Base-by-base conservation (phyloP, 64 coral and sea anemone genomes). In the Stylophora pistillata region DNA sequence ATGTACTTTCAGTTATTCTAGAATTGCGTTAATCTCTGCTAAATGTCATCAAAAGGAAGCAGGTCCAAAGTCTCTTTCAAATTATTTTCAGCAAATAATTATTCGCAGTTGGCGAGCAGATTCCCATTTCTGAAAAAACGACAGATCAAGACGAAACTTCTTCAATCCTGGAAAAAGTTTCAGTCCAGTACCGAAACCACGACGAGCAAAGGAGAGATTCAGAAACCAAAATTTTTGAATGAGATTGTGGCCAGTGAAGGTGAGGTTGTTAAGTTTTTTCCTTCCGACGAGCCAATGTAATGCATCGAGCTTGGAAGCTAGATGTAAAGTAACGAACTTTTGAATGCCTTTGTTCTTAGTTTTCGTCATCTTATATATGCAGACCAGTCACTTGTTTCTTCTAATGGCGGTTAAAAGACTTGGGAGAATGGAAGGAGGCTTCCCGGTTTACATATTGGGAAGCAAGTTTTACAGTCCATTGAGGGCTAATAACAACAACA, bases 141-240 rank as follows among this genome's bases (percentile, higher is more conserved):
- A 73, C 91, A 97, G 79, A 97, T 97, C 53, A 82, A 90, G 18
- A 85, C 95, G n/a, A 97, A 97, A 73, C 74, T 97, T 17, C 78
- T 82, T 29, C 62, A 89, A 41, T 73, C 77, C 5, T 97, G 95
- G 95, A 78, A 56, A 82, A 97, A 87, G 37, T 47, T 47, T 56
- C 9, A 20, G 59, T 69, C 52, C 23, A 34, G 47, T 21, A 13
- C 18, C 53, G 17, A 27, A 84, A 54, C 17, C 28, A 79, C 55
- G 13, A 59, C 9, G 18, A 13, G 18, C 32, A 68, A 21, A 68
- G 80, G 37, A 53, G 18, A 13, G 21, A 17, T 53, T 47, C 13
- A 30, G 28, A 64, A 63, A 65, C 7, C 17, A 15, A 82, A 62
- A 47, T 9, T 25, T 64, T 9, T 5, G 30, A 53, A 41, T 65